phyloP scores from a whole-genome alignment of 1,140 invertebrate genomes.

The Gryllus bimaculatus region DNA sequence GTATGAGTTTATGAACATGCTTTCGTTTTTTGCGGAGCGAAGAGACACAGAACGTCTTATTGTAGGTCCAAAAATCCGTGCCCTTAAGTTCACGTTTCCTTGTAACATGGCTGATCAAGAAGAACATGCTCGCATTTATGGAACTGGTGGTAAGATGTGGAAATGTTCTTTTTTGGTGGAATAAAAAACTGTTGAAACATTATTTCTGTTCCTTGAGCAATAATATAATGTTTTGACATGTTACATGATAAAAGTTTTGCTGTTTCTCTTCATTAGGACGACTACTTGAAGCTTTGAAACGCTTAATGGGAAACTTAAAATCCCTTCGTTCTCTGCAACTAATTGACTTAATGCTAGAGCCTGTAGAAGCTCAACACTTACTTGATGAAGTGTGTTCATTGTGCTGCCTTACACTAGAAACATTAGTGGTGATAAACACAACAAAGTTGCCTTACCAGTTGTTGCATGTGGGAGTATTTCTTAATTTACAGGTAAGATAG shows the following conservation, averaged over 20 bases:
- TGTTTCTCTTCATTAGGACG: constrained; percentile 34
- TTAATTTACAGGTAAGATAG: constrained; percentile 49
- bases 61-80: constrained; percentile 47
- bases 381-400: constrained; percentile 62
- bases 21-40: constrained; percentile 59
- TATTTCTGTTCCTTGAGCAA: too few relatives aligned
- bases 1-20: constrained; percentile 74
- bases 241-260: too few relatives aligned
- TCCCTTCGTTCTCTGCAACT: constrained; percentile 57
- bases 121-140: constrained; percentile 53
- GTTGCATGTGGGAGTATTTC: constrained; percentile 65
- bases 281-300: constrained; percentile 54
- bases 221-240: too few relatives aligned
- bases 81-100: constrained; percentile 66
- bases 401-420: constrained; percentile 52
- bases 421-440: constrained; percentile 62
- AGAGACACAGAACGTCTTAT: constrained; percentile 28
- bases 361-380: constrained; percentile 53
- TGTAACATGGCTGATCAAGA: constrained; percentile 60
- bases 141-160: constrained; percentile 54
- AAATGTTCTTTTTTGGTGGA: not conserved
- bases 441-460: constrained; percentile 64
- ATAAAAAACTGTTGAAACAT: not conserved
- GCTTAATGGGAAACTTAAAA: constrained; percentile 57
- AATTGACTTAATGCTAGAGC: constrained; percentile 67